phyloP scores from a whole-genome alignment of 1,140 invertebrate genomes.

The Apis mellifera region DNA sequence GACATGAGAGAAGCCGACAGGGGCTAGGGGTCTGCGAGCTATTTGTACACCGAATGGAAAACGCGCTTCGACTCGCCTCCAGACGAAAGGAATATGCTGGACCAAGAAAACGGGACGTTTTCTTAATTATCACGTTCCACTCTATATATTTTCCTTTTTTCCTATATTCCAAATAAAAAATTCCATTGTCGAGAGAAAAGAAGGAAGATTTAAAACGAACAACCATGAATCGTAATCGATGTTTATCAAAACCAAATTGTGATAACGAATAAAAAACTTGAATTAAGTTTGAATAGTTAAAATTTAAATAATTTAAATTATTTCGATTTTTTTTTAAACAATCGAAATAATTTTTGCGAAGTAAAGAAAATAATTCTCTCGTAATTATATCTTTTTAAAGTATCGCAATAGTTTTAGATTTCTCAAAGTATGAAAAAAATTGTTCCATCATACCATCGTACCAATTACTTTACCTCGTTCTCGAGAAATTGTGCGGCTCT shows the following conservation, averaged over 20 bases:
- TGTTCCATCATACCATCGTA: too few species aligned
- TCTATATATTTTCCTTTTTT: slow-evolving; percentile 26
- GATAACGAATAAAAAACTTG: background rate
- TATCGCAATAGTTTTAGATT: background rate
- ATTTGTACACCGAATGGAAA: slow-evolving; percentile 70
- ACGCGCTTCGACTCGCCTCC: slow-evolving; percentile 26
- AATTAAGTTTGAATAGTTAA: background rate
- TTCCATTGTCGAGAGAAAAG: background rate
- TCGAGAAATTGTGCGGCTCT: slow-evolving; percentile 22
- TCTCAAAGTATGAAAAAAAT: background rate
- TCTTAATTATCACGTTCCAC: slow-evolving; percentile 67
- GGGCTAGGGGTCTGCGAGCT: slow-evolving; percentile 57
- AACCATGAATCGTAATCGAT: background rate
- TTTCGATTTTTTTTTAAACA: too few species aligned
- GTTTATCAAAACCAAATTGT: background rate
- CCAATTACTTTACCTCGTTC: slow-evolving; percentile 8
- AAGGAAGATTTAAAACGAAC: too few species aligned
- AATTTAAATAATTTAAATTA: background rate
- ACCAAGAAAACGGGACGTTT: slow-evolving; percentile 34
- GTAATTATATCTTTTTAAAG: too few species aligned
- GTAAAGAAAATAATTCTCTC: too few species aligned
- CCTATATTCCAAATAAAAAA: background rate
- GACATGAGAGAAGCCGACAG: slow-evolving; percentile 71
- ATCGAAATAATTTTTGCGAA: background rate
- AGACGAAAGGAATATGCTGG: slow-evolving; percentile 18